Conservation (phyloP, 1,140 invertebrate genomes). For the Diplogasteroides magnus region DNA sequence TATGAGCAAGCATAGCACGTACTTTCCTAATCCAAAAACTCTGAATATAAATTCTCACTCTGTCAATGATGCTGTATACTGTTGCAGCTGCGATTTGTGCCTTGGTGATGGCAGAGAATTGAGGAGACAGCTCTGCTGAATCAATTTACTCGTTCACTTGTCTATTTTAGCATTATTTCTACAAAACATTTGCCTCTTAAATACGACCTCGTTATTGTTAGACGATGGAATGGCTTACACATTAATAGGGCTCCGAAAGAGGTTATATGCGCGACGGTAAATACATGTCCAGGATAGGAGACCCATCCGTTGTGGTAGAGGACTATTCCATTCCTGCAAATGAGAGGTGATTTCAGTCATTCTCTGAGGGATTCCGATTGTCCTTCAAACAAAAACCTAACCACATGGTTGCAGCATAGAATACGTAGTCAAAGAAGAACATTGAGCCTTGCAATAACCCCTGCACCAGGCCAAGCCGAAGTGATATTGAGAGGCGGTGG, state of each 20-base stretch:
- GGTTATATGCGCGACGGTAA: conserved; percentile 4
- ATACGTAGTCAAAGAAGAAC: conserved; percentile 3
- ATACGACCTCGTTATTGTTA: not conserved
- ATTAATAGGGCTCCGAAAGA: not conserved
- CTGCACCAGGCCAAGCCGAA: not conserved
- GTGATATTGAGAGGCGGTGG: not conserved
- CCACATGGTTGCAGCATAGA: not conserved
- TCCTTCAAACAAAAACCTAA: not conserved
- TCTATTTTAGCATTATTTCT: not conserved
- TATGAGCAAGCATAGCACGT: no score
- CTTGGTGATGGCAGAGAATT: no score
- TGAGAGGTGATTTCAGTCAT: no score
- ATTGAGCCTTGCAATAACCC: conserved; percentile 7
- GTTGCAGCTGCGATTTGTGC: no score
- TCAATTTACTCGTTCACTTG: not conserved
- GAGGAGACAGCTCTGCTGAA: not conserved
- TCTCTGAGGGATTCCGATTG: not conserved
- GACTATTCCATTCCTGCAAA: not conserved
- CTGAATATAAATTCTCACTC: no score
- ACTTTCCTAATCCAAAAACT: no score
- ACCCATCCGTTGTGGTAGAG: not conserved
- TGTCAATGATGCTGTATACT: no score
- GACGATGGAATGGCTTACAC: not conserved
- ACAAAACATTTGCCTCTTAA: not conserved
- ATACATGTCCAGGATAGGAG: conserved; percentile 5